Conservation (phyloP, 2,797 vertebrate species). For the Enteromius anoplus region DNA sequence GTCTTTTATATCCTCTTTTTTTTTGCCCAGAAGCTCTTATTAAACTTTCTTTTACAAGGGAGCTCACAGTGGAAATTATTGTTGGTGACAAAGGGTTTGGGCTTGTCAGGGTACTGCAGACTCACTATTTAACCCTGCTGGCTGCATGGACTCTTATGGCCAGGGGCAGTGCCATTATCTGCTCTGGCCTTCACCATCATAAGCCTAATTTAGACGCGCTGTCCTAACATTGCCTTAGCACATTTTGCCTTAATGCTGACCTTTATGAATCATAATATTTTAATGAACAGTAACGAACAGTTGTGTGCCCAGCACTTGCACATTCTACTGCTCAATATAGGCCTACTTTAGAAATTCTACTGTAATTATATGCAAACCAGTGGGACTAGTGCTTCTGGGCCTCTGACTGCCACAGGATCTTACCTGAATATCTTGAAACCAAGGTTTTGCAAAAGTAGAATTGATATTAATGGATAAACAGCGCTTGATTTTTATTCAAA, state of each 20-base stretch:
- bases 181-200: slow-evolving; percentile 35
- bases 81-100: slow-evolving; percentile 52
- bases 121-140: slow-evolving; percentile 35
- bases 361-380: not conserved
- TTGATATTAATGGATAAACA: not conserved
- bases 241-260: slow-evolving; percentile 19
- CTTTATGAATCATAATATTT: slow-evolving; percentile 12
- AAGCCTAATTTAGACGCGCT: slow-evolving; percentile 47
- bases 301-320: not conserved
- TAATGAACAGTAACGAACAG: not conserved
- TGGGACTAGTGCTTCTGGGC: not conserved
- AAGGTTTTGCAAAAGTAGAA: not conserved
- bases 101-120: slow-evolving; percentile 50
- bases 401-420: not conserved
- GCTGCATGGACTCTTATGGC: slow-evolving; percentile 30
- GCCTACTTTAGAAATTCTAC: not conserved
- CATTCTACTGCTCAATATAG: not conserved
- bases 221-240: slow-evolving; percentile 26
- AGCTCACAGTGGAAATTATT: slow-evolving; percentile 52
- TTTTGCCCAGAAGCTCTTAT: slow-evolving; percentile 53
- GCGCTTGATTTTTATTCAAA: not conserved
- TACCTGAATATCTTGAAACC: not conserved
- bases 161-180: slow-evolving; percentile 43
- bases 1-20: slow-evolving; percentile 47
- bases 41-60: slow-evolving; percentile 52